A percentile compares a stretch with the other conserved stretches of the same genome.
Evolutionary conservation across 2,888 invertebrate species (phyloP).

Genomic region (Drosophila prostipennis): DNA sequence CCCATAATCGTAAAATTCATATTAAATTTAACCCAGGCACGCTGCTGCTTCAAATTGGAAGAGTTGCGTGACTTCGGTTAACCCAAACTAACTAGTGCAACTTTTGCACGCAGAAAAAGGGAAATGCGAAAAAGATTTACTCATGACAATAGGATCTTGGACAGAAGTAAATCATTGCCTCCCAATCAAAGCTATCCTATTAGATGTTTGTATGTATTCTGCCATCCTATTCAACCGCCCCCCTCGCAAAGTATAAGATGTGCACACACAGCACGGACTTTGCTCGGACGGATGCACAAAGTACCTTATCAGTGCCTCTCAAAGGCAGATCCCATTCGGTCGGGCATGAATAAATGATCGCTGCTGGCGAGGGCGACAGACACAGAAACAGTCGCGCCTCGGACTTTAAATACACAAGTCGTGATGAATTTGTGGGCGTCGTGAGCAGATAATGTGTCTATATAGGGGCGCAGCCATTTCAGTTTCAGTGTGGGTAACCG

Average conservation of each 20-base stretch:
- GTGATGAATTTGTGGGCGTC: conserved; percentile 24
- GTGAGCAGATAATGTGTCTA: conserved; percentile 17
- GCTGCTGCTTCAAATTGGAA: too few relatives aligned
- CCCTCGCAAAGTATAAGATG: too few relatives aligned
- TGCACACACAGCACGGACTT: conserved; percentile 20
- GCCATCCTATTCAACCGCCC: too few relatives aligned
- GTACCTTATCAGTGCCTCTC: conserved; percentile 25
- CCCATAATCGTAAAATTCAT: neutral
- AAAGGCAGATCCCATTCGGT: conserved; percentile 19
- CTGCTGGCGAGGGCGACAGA: neutral
- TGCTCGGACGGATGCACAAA: conserved; percentile 29
- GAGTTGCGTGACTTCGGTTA: too few relatives aligned
- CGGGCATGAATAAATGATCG: conserved; percentile 13
- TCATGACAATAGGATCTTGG: neutral
- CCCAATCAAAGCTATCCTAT: too few relatives aligned
- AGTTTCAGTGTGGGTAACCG: neutral
- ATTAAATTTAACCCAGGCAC: neutral
- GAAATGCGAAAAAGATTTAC: neutral
- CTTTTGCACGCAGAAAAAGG: too few relatives aligned
- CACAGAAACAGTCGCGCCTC: conserved; percentile 1
- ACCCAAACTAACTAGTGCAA: too few relatives aligned
- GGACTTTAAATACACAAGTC: conserved; percentile 4
- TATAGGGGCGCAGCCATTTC: conserved; percentile 10
- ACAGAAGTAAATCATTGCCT: neutral
- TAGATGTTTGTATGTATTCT: too few relatives aligned